phyloP scores from a whole-genome alignment of 1,140 invertebrate species.

The Dendrolimus kikuchii region DNA sequence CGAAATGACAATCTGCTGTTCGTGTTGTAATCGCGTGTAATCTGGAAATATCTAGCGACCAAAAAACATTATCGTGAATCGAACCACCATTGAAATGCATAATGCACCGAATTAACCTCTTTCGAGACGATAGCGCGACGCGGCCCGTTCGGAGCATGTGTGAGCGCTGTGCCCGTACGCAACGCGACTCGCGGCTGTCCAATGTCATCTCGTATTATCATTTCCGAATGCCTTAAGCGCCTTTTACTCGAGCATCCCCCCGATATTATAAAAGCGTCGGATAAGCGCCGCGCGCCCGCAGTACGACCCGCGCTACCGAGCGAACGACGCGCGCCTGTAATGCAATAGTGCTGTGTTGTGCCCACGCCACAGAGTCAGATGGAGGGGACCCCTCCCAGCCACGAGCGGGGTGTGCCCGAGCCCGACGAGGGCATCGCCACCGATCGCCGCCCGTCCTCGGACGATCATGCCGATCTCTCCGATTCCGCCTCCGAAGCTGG shows the following conservation, averaged over 20 bases:
- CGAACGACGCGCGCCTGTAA: slow-evolving; percentile 49
- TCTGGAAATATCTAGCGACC: slow-evolving; percentile 11
- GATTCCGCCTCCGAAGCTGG: slow-evolving; percentile 76
- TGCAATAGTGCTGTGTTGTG: slow-evolving; percentile 35
- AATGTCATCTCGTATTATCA: slow-evolving; percentile 51
- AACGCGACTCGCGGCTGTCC: slow-evolving; percentile 6
- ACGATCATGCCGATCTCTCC: slow-evolving; percentile 75
- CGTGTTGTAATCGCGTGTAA: slow-evolving; percentile 10
- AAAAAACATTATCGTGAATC: slow-evolving; percentile 14
- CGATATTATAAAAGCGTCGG: slow-evolving; percentile 59
- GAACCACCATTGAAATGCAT: slow-evolving; percentile 15
- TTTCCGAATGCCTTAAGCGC: slow-evolving; percentile 49
- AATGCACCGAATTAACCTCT: background rate
- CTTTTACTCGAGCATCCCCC: slow-evolving; percentile 58
- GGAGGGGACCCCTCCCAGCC: slow-evolving; percentile 48
- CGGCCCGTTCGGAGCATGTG: background rate
- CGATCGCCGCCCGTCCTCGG: slow-evolving; percentile 57
- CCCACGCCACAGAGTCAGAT: slow-evolving; percentile 22
- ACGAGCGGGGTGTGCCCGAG: slow-evolving; percentile 31
- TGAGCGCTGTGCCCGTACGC: too few relatives aligned
- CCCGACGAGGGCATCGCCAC: slow-evolving; percentile 56
- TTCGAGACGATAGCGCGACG: slow-evolving; percentile 9
- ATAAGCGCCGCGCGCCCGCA: slow-evolving; percentile 53
- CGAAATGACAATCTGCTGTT: slow-evolving; percentile 10
- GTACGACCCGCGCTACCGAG: slow-evolving; percentile 47